These are phyloP conservation scores for Ophion ventricosus DNA, from an alignment of 2,888 invertebrate genomes.

Conservation along the genomic window DNA sequence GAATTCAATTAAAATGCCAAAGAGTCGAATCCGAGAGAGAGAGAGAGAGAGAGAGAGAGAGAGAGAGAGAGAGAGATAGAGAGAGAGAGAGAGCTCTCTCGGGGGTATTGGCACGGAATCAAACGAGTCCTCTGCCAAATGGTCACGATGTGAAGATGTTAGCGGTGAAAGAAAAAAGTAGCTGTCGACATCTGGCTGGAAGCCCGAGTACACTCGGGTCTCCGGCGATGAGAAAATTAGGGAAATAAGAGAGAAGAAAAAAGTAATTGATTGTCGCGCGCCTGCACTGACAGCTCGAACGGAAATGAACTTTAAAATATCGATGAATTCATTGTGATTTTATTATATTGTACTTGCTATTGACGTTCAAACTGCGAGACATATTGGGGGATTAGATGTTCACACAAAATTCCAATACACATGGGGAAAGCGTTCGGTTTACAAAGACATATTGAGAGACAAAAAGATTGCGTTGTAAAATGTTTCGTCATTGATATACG, in stretches of 20 bases:
- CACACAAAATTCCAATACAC: not conserved
- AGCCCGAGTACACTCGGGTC: not conserved
- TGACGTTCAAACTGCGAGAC: not conserved
- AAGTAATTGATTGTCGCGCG: not conserved
- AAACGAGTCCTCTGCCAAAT: conserved; percentile 57
- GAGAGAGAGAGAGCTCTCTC: conserved; percentile 25
- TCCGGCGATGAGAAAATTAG: not conserved
- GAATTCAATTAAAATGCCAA: conserved; percentile 70
- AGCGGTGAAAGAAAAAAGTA: conserved; percentile 16
- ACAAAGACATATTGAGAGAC: too few species aligned
- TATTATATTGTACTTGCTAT: not conserved
- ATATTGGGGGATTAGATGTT: not conserved
- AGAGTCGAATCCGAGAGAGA: conserved; percentile 50
- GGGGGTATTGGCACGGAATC: conserved; percentile 56
- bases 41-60: conserved; percentile 22
- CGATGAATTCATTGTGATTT: not conserved
- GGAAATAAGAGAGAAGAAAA: conserved; percentile 9
- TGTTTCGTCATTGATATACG: too few species aligned
- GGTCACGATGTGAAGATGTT: conserved; percentile 29
- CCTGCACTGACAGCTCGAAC: not conserved
- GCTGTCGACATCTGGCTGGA: not conserved
- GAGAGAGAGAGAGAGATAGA: conserved; percentile 1
- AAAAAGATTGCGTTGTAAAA: too few species aligned
- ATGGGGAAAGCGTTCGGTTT: too few species aligned
- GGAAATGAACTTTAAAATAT: not conserved